Evolutionary conservation across 1,140 invertebrate species (phyloP).

Genomic region (Diorhabda elongata): DNA sequence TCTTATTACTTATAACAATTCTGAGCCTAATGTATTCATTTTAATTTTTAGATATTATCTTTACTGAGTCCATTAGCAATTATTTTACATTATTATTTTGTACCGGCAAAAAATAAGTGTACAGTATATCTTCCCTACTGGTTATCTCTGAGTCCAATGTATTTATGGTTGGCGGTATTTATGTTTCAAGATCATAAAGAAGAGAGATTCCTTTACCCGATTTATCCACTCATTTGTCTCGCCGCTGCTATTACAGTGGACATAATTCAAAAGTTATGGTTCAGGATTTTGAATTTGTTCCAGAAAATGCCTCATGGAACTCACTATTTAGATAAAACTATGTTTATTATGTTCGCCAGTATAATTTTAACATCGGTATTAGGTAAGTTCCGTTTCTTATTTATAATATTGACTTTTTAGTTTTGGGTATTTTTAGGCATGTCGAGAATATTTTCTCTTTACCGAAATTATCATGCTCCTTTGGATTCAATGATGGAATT

Average conservation of each 20-base stretch:
- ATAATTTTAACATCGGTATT: slow-evolving; percentile 59
- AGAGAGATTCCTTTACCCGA: slow-evolving; percentile 92
- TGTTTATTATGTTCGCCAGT: slow-evolving; percentile 62
- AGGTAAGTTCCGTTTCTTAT: slow-evolving; percentile 40
- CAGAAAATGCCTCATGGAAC: slow-evolving; percentile 48
- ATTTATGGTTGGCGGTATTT: slow-evolving; percentile 88
- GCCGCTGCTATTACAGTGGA: slow-evolving; percentile 81
- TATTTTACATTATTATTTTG: slow-evolving; percentile 49
- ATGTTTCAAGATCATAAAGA: slow-evolving; percentile 86
- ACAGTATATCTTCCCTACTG: slow-evolving; percentile 66
- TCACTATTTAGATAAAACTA: slow-evolving; percentile 75
- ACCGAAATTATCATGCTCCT: slow-evolving; percentile 80
- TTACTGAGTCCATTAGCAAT: slow-evolving; percentile 52
- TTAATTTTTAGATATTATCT: slow-evolving; percentile 54
- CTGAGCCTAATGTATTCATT: neutral
- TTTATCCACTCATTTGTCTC: slow-evolving; percentile 89
- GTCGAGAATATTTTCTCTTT: slow-evolving; percentile 58
- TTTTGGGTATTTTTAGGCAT: slow-evolving; percentile 47
- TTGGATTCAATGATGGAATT: slow-evolving; percentile 84
- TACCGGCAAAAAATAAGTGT: slow-evolving; percentile 59
- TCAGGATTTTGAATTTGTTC: slow-evolving; percentile 56
- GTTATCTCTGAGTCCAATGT: slow-evolving; percentile 72
- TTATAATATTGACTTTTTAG: neutral
- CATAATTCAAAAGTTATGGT: slow-evolving; percentile 72
- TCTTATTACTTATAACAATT: too few relatives aligned